A percentile compares a stretch with the other conserved stretches of the same genome.
Evolutionary conservation across 2,888 invertebrate genomes (phyloP).

Genomic region (Caenorhabditis imperialis): DNA sequence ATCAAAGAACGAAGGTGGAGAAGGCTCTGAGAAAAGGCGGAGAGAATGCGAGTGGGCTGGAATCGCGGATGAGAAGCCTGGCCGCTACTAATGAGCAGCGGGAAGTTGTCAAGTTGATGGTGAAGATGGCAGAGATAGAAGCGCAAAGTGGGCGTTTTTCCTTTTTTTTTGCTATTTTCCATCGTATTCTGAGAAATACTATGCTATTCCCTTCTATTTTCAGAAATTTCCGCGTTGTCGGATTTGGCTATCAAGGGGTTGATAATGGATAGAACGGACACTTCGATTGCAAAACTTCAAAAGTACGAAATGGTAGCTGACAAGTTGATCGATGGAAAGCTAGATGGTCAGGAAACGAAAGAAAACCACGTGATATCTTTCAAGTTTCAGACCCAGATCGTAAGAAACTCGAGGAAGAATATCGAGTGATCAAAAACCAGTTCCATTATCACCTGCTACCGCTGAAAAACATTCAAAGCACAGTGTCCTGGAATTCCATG

Average conservation of each 20-base stretch:
- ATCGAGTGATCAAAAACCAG: constrained; percentile 74
- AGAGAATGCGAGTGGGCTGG: constrained; percentile 60
- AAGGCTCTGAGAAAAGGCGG: constrained; percentile 68
- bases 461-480: constrained; percentile 68
- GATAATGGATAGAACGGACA: constrained; percentile 73
- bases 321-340: constrained; percentile 70
- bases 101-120: constrained; percentile 89
- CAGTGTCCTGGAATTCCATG: constrained; percentile 75
- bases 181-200: no score
- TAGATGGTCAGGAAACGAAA: constrained; percentile 62
- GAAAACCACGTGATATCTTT: neutral
- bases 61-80: constrained; percentile 57
- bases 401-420: constrained; percentile 72
- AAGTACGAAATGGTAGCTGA: constrained; percentile 75
- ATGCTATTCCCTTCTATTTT: constrained; percentile 31
- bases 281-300: constrained; percentile 72
- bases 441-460: constrained; percentile 76
- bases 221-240: constrained; percentile 74
- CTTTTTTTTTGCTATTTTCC: no score
- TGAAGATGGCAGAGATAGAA: constrained; percentile 92
- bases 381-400: constrained; percentile 65
- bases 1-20: constrained; percentile 72
- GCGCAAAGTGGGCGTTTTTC: constrained; percentile 85
- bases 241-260: constrained; percentile 73
- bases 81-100: constrained; percentile 86